Conservation (phyloP, 2,797 vertebrate genomes). For the Bradypodion ventrale region DNA sequence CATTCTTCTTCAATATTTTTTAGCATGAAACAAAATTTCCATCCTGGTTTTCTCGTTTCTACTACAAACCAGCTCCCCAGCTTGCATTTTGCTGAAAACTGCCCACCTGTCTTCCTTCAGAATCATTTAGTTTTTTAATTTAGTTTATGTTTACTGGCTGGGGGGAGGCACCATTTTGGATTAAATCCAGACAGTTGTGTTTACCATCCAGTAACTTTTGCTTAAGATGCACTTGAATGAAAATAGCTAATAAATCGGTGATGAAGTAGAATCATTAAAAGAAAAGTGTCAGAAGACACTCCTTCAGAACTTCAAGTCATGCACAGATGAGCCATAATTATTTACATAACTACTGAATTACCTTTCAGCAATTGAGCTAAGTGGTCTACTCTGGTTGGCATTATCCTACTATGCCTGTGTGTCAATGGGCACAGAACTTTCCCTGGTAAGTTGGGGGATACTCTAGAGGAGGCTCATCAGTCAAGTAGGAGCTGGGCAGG, state of each 20-base stretch:
- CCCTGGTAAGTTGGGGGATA: no score
- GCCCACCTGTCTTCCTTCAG: background rate
- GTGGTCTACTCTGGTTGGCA: no score
- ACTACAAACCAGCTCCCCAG: background rate
- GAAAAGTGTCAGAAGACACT: no score
- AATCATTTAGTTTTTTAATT: constrained; percentile 13
- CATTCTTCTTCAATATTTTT: background rate
- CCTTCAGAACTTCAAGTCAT: no score
- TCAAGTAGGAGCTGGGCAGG: background rate
- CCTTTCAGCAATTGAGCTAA: no score
- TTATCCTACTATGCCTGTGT: no score
- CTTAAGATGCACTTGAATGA: background rate
- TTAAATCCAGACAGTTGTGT: background rate
- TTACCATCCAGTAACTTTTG: background rate
- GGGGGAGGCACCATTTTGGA: background rate
- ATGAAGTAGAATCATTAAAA: no score
- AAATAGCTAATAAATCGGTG: background rate
- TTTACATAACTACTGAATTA: no score
- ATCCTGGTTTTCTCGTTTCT: background rate
- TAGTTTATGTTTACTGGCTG: constrained; percentile 5
- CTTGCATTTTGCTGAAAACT: background rate
- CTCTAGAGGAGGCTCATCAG: no score
- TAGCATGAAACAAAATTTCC: background rate
- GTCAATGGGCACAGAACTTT: no score
- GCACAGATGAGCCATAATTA: no score